phyloP scores from a whole-genome alignment of 2,113 vertebrate species.

The Protobothrops mucrosquamatus region DNA sequence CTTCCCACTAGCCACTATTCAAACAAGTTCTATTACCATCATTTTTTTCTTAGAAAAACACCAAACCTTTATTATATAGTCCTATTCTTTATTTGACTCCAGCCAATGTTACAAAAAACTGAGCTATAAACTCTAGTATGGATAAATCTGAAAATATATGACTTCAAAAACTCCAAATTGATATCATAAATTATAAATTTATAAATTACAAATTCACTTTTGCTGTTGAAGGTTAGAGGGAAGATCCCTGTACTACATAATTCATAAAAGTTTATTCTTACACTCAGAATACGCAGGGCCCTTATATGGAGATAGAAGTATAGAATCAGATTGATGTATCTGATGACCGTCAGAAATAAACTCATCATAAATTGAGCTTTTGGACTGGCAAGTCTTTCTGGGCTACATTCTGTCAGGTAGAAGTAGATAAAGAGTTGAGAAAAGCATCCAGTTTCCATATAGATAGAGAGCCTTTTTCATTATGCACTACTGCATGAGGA shows the following conservation, averaged over 20 bases:
- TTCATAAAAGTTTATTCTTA: too few species aligned
- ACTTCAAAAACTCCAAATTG: not conserved
- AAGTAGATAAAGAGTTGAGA: not conserved
- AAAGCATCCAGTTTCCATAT: not conserved
- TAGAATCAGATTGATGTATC: not conserved
- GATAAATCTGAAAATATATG: not conserved
- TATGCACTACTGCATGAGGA: too few species aligned
- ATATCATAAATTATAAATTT: not conserved
- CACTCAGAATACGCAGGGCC: not conserved
- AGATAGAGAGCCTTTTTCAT: not conserved
- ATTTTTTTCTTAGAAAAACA: not conserved
- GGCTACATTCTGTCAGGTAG: not conserved
- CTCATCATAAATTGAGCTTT: too few species aligned
- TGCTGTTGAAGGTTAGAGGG: not conserved
- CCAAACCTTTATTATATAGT: not conserved
- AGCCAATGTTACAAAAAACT: not conserved
- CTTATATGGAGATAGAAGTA: not conserved
- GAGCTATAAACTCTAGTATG: not conserved
- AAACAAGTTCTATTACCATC: not conserved
- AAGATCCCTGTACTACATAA: not conserved
- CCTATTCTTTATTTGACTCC: not conserved
- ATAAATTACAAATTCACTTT: not conserved
- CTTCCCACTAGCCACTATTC: not conserved
- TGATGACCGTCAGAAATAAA: not conserved
- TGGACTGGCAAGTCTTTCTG: not conserved